A percentile compares a stretch with the other conserved stretches of the same genome.
phyloP scores from a whole-genome alignment of 2,888 invertebrate species.

The Lutraria lutraria region DNA sequence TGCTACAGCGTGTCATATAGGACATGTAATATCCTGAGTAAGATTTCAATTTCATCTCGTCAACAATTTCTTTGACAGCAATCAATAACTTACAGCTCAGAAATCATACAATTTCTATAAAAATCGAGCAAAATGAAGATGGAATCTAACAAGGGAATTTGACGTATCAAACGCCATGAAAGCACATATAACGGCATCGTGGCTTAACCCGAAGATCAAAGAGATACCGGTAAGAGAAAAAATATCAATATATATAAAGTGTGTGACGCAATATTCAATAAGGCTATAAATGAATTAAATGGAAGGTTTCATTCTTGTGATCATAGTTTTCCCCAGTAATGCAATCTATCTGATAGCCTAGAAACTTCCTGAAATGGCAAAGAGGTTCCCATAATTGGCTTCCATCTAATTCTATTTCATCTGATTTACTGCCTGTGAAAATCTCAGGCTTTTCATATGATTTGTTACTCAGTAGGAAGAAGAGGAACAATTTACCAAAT shows the following conservation, averaged over 20 bases:
- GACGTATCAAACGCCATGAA: constrained; percentile 28
- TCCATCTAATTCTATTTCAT: constrained; percentile 10
- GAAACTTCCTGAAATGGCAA: constrained; percentile 13
- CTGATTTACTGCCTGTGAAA: constrained; percentile 17
- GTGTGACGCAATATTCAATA: constrained; percentile 26
- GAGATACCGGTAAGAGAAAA: not conserved
- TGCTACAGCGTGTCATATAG: constrained; percentile 15
- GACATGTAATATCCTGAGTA: constrained; percentile 44
- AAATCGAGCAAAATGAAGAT: constrained; percentile 7
- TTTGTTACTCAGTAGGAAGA: not conserved
- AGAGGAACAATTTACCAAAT: not conserved
- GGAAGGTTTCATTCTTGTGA: constrained; percentile 28
- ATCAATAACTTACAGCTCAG: constrained; percentile 40
- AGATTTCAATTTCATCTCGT: constrained; percentile 43
- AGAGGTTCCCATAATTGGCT: constrained; percentile 16
- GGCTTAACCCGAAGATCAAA: constrained; percentile 36
- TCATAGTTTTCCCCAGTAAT: constrained; percentile 20
- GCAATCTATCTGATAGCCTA: constrained; percentile 14
- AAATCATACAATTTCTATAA: constrained; percentile 34
- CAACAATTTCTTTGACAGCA: constrained; percentile 21
- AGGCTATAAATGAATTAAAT: constrained; percentile 35
- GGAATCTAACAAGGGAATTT: constrained; percentile 4
- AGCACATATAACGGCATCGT: constrained; percentile 17
- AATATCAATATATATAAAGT: constrained; percentile 39
- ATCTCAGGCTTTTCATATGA: constrained; percentile 14